Base-by-base conservation (phyloP, 2,113 vertebrate species). In the Sturnus vulgaris region DNA sequence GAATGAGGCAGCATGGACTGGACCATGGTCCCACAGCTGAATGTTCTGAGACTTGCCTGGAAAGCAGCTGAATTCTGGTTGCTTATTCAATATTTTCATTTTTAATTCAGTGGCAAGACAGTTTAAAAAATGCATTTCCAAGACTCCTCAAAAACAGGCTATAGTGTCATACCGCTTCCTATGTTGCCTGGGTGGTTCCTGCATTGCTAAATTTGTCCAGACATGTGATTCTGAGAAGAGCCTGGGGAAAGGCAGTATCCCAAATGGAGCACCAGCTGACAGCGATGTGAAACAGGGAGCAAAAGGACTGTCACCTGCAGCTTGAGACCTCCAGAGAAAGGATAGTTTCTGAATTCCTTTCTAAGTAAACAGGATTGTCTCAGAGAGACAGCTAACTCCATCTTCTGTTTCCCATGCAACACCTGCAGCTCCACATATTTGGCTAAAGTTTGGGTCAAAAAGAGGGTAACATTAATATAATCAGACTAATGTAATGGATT, bases 381-480 rank as follows among this genome's bases (percentile, higher is more conserved):
- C 49, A 68, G 89, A 84, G 65, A 93, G 57, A 87, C 94, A 89
- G 92, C 73, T 96, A 86, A 95, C 93, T 95, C 86, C 65, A 82
- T 92, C 92, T 91, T 95, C 33, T 1, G 69, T 89, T 97, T 96
- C 89, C 78, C 28, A 0, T 72, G 46, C 68, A 96, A 91, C 94
- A 96, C 94, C 95, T 96, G 95, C 96, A 97, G 86, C 49, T 95
- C 81, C 77, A 75, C 77, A 79, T 78, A 91, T 50, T 85, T 95
- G 83, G 77, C 73, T 95, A 16, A 93, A 82, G 70, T 79, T 69
- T 93, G 69, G 89, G 95, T 95, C 89, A 92, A 59, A 87, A 78
- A 95, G 89, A 93, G 89, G 70, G 80, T 87, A 96, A 91, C 57
- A 30, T 79, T 79, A 93, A 70, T 87, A 91, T 85, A 92, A 95